These are phyloP conservation scores for Catharus fuscescens DNA, from an alignment of 2,113 vertebrate species.

Conservation along the genomic window DNA sequence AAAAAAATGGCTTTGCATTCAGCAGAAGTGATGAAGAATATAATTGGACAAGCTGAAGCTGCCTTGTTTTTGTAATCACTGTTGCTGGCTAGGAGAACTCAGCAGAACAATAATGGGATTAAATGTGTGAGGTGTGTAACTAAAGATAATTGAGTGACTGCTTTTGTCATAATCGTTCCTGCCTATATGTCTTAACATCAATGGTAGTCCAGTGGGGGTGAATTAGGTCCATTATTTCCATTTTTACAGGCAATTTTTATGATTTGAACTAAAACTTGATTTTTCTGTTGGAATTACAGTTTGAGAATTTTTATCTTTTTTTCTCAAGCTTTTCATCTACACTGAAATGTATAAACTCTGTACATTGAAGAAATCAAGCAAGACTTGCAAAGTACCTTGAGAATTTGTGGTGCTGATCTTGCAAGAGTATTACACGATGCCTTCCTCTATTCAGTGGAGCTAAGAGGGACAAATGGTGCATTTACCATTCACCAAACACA, in stretches of 20 bases:
- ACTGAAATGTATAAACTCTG: background rate
- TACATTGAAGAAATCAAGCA: background rate
- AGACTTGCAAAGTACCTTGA: background rate
- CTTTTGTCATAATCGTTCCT: background rate
- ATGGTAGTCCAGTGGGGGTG: background rate
- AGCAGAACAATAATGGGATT: background rate
- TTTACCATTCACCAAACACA: background rate
- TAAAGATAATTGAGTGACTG: background rate
- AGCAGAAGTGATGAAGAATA: conserved; percentile 24
- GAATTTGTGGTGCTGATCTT: background rate
- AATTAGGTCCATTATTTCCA: background rate
- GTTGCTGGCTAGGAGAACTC: background rate
- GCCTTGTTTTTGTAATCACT: background rate
- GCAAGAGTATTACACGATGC: background rate
- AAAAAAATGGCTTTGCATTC: conserved; percentile 91
- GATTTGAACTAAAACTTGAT: conserved; percentile 29
- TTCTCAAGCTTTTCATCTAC: background rate
- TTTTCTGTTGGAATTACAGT: background rate
- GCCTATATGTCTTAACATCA: background rate
- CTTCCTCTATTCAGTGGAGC: background rate
- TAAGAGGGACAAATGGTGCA: background rate
- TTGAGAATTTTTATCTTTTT: background rate
- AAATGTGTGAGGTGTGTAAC: background rate
- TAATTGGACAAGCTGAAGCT: background rate
- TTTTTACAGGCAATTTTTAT: background rate